Evolutionary conservation across 2,113 vertebrate genomes (phyloP).

Genomic region (Melanostigma gelatinosum): DNA sequence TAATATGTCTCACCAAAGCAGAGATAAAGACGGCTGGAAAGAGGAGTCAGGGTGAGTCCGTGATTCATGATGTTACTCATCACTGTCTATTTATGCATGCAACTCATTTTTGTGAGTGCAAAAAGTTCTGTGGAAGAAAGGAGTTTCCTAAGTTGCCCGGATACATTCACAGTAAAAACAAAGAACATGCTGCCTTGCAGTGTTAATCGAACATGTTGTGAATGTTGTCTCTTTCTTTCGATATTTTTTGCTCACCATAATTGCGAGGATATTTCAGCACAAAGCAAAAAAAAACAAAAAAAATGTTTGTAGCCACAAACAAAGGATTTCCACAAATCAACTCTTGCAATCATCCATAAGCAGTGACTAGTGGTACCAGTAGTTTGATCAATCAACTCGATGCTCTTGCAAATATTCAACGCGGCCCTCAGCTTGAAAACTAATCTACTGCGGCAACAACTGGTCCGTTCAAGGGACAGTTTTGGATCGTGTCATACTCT

Average conservation of each 20-base stretch:
- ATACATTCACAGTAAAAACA: background rate
- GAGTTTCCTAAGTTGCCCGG: accelerated
- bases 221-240: background rate
- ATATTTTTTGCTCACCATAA: background rate
- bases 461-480: background rate
- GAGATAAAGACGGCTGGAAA: conserved; percentile 87
- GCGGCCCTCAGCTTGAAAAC: background rate
- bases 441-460: background rate
- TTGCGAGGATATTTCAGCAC: too few species aligned
- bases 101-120: background rate
- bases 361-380: background rate
- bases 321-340: background rate
- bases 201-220: background rate
- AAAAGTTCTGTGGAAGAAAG: background rate
- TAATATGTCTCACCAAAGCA: conserved; percentile 88
- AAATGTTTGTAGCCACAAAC: background rate
- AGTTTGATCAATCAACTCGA: too few species aligned
- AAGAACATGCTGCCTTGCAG: background rate
- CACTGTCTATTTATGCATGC: background rate
- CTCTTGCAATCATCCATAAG: background rate
- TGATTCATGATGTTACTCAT: background rate
- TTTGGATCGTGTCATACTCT: background rate
- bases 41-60: conserved; percentile 89
- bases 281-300: too few species aligned
- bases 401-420: background rate